Evolutionary conservation across 2,797 vertebrate species (phyloP), one percentile per base, ranked within the genome.

Genomic region (Eospalax fontanierii): DNA sequence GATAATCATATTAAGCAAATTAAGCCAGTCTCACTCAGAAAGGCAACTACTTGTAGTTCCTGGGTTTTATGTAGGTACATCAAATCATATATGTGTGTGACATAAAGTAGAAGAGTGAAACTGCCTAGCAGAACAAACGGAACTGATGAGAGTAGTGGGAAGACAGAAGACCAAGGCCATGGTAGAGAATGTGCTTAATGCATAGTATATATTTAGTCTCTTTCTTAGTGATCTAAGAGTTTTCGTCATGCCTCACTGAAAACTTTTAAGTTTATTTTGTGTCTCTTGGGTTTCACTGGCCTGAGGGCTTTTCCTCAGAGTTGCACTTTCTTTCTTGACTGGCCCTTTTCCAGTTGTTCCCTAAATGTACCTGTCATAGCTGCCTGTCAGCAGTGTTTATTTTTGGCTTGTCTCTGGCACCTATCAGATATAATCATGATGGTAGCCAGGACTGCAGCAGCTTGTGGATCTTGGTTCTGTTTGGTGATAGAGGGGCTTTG

Each of bases 401-500:
- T 91, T 0, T 65, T 79, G 95, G 87, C 92, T 85, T 61, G 22
- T 70, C 54, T 87, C 65, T 81, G 95, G 61, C 92, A 73, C 66
- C 61, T 8, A 11, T 93, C 68, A 75, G 54, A 19, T 19, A 7
- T 24, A 61, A 6, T 57, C 59, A 24, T 16, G 28, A 14, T 50
- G 46, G 46, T 46, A 38, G 83, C 63, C 0, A 50, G 24, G 89
- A 85, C 78, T 19, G 0, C 0, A 6, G 79, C 33, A 33, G n/a
- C 54, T 54, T 33, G 14, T 21, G 0, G 70, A 7, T 18, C n/a
- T 57, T 33, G 61, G 65, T 70, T 89, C 50, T 87, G 19, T 59
- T 14, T 70, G 33, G 43, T 18, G 63, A 19, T 43, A 28, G 63
- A 40, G 43, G 65, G 63, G 10, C 68, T 43, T 66, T 83, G 38